These are phyloP conservation scores for Zaprionus obscuricornis DNA, from an alignment of 2,888 invertebrate genomes.

Conservation along the genomic window DNA sequence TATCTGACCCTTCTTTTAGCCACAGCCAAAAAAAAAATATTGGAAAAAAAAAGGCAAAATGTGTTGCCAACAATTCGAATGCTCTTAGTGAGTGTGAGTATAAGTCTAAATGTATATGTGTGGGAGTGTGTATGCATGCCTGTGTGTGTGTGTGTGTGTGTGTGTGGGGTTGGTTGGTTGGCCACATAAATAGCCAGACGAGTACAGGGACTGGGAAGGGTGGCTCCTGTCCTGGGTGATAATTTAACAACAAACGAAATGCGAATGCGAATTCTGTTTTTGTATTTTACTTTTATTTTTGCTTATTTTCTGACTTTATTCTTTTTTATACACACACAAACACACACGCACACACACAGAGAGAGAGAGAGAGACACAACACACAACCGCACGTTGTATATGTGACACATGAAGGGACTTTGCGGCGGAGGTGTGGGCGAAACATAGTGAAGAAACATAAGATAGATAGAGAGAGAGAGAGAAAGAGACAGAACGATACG, in stretches of 20 bases:
- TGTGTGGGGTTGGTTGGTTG: slow-evolving; percentile 24
- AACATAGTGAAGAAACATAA: neutral
- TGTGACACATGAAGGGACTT: slow-evolving; percentile 47
- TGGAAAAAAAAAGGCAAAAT: slow-evolving; percentile 42
- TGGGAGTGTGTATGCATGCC: neutral
- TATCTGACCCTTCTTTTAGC: neutral
- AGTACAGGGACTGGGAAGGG: slow-evolving; percentile 33
- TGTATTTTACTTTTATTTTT: slow-evolving; percentile 65
- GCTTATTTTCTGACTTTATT: slow-evolving; percentile 44
- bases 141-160: slow-evolving; percentile 9
- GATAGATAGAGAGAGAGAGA: too few relatives aligned
- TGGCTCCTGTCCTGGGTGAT: slow-evolving; percentile 63
- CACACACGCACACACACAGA: slow-evolving; percentile 17
- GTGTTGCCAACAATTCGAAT: slow-evolving; percentile 41
- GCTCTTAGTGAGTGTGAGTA: slow-evolving; percentile 10
- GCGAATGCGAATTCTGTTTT: slow-evolving; percentile 60
- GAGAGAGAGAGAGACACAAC: too few relatives aligned
- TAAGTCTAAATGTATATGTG: slow-evolving; percentile 1
- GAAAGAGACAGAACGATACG: too few relatives aligned
- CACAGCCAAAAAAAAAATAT: slow-evolving; percentile 23
- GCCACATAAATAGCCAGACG: slow-evolving; percentile 56
- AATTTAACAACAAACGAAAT: slow-evolving; percentile 75
- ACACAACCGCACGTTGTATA: slow-evolving; percentile 5
- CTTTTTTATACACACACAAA: slow-evolving; percentile 48
- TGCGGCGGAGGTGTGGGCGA: slow-evolving; percentile 22